Base-by-base conservation (phyloP, 1,140 invertebrate genomes). In the Drosophila eugracilis region DNA sequence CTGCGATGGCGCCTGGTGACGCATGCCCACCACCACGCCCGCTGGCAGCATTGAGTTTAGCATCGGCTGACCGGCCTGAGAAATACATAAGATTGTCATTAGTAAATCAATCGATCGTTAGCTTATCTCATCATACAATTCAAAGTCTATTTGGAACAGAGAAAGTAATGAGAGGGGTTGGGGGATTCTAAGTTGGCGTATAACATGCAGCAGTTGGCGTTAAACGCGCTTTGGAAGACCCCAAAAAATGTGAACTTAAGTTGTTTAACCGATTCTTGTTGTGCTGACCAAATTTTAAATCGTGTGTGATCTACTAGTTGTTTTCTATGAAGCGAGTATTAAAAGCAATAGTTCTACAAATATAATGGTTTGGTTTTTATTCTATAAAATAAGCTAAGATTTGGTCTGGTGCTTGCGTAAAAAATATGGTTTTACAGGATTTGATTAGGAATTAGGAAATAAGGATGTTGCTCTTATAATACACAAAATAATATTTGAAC, bases 21-120 rank as follows among this genome's bases (percentile, higher is more conserved):
- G 93, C 92, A 97, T 95, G 93, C 97, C 97, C 48, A 98, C 93
- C 89, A 98, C 96, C 71, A 97, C 95, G 93, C 96, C 96, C 65
- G 94, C 94, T 48, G 94, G 94, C 55, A 96, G 92, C 84, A 95
- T 94, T 53, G 94, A 92, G 90, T 92, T 84, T 9, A 91, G 65
- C 57, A 90, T 62, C 44, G 84, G 86, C 49, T 91, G 91, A 52
- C 86, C 90, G 52, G 77, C 74, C 91, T 91, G 85, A 21, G 44
- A 17, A 55, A 17, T 37, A 37, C n/a, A 28, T 32, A 22, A 28
- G 2, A 36, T 45, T 15, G 10, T 60, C 49, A 65, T 42, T 62
- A 39, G 57, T 59, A 15, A 21, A 34, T 44, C n/a, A 24, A 15
- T 36, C 22, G 21, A 41, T 63, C 28, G 41, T 21, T 59, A 22